Conservation (phyloP, 2,888 invertebrate genomes). For the Plemyria rubiginata region DNA sequence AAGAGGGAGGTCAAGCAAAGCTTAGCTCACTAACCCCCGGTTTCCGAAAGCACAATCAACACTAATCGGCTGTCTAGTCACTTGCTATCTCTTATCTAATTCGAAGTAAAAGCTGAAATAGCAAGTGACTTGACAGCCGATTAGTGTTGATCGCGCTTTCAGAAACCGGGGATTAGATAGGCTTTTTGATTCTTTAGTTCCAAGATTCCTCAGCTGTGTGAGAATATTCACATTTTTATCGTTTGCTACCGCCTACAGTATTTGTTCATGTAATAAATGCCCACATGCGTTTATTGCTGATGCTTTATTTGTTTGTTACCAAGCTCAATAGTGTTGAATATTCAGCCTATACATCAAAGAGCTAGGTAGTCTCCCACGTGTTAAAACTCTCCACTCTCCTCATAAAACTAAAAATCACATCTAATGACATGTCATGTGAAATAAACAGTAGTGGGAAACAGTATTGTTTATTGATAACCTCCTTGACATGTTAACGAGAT, state of each 20-base stretch:
- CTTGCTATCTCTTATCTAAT: no score
- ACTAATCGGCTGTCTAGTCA: no score
- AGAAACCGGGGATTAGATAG: no score
- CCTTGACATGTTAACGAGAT: conserved; percentile 79
- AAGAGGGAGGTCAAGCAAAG: no score
- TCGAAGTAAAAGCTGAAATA: no score
- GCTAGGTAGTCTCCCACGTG: conserved; percentile 19
- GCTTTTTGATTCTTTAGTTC: not conserved
- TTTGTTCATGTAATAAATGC: conserved; percentile 26
- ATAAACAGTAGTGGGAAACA: conserved; percentile 56
- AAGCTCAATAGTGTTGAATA: conserved; percentile 7
- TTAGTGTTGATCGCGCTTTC: no score
- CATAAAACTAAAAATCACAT: conserved; percentile 44
- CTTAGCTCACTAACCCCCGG: no score
- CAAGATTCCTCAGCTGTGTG: not conserved
- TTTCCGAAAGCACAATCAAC: no score
- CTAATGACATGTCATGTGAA: conserved; percentile 52
- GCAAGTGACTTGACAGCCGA: no score
- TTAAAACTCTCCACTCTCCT: conserved; percentile 16
- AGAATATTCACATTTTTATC: conserved; percentile 13
- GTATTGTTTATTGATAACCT: conserved; percentile 71
- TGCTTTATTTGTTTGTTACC: conserved; percentile 7
- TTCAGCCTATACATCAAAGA: conserved; percentile 9
- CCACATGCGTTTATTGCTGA: conserved; percentile 18
- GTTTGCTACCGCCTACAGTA: conserved; percentile 11